A percentile compares a stretch with the other conserved stretches of the same genome.
Conservation (phyloP, 2,888 invertebrate species). For the Pemphredon lugubris region DNA sequence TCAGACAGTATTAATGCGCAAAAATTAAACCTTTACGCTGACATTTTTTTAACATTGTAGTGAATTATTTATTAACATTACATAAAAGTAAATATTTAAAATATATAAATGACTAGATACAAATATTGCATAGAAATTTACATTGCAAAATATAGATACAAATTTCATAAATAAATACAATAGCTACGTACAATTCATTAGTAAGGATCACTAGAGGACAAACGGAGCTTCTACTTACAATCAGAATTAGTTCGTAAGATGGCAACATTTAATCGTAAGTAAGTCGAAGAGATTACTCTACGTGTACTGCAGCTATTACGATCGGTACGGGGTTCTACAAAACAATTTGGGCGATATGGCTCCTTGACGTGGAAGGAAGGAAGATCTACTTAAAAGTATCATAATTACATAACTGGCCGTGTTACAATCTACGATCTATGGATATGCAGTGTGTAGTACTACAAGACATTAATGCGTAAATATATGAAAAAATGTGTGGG, state of each 20-base stretch:
- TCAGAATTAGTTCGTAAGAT: constrained; percentile 60
- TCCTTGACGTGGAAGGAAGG: constrained; percentile 47
- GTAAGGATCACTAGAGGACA: constrained; percentile 51
- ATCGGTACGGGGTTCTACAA: constrained; percentile 40
- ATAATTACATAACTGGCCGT: constrained; percentile 57
- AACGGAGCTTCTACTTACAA: constrained; percentile 53
- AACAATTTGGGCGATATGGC: constrained; percentile 55
- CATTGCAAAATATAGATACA: constrained; percentile 79
- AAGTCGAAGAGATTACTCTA: constrained; percentile 47
- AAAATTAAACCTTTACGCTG: constrained; percentile 28
- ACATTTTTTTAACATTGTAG: constrained; percentile 48
- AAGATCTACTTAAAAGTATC: constrained; percentile 56
- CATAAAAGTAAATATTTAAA: constrained; percentile 80
- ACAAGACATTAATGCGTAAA: constrained; percentile 58
- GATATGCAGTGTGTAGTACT: constrained; percentile 51
- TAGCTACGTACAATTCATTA: constrained; percentile 62
- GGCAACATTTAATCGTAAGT: constrained; percentile 60
- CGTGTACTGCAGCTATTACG: constrained; percentile 40
- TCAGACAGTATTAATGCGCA: constrained; percentile 6
- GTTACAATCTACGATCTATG: constrained; percentile 55
- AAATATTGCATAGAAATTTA: constrained; percentile 81
- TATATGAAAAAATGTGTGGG: constrained; percentile 46
- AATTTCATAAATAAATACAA: constrained; percentile 79
- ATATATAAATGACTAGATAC: constrained; percentile 81
- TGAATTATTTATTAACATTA: constrained; percentile 80